These are phyloP conservation scores for Sebastes taczanowskii DNA, from an alignment of 2,797 vertebrate genomes.

Conservation along the genomic window DNA sequence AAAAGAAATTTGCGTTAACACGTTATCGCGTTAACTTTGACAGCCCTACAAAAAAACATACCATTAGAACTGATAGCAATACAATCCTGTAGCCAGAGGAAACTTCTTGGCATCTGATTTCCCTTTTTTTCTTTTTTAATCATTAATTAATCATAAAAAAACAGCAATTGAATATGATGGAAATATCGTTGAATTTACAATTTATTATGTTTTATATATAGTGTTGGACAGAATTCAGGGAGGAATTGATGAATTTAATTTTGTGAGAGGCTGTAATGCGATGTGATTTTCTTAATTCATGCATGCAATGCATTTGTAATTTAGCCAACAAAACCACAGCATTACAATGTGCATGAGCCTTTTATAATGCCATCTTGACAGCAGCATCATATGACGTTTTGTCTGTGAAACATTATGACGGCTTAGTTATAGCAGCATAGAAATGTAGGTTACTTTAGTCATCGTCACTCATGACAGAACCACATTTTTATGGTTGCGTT, in stretches of 20 bases:
- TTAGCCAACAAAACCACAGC: neutral
- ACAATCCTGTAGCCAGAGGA: neutral
- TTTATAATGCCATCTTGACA: neutral
- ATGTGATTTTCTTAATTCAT: neutral
- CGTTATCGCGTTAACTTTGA: neutral
- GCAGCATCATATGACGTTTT: neutral
- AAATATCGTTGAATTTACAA: neutral
- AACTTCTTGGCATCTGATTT: neutral
- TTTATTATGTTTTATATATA: neutral
- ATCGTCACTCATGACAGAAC: neutral
- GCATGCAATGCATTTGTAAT: neutral
- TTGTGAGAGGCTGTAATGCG: neutral
- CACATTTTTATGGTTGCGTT: neutral
- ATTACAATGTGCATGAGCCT: neutral
- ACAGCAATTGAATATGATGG: neutral
- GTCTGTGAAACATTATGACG: neutral
- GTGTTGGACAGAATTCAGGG: neutral
- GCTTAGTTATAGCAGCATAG: neutral
- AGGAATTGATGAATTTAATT: neutral
- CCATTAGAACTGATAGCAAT: neutral
- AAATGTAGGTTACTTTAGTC: neutral
- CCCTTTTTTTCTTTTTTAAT: neutral
- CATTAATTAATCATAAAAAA: neutral
- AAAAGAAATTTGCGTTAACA: too few species aligned
- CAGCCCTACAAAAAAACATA: neutral